phyloP scores from a whole-genome alignment of 2,797 vertebrate genomes.

The Crax fasciolata region DNA sequence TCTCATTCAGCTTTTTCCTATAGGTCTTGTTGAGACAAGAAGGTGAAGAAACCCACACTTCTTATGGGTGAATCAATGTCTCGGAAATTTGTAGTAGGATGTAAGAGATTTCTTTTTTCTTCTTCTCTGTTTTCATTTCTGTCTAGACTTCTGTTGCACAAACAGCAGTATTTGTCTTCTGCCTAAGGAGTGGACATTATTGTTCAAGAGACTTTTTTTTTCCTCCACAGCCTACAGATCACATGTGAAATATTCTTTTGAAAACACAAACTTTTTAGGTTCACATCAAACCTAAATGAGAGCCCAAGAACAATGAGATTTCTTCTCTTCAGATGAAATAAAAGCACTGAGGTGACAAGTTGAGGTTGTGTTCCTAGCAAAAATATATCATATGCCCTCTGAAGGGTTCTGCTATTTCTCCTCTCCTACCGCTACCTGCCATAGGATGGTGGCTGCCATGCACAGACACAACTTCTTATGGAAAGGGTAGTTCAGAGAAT shows the following conservation, averaged over 20 bases:
- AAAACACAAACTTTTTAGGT: background rate
- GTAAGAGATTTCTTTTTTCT: background rate
- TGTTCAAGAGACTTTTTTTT: background rate
- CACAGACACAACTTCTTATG: background rate
- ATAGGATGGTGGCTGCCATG: background rate
- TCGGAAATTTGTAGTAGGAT: background rate
- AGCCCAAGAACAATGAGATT: background rate
- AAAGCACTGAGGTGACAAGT: background rate
- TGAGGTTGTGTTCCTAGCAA: background rate
- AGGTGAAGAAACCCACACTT: conserved; percentile 1
- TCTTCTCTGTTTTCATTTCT: background rate
- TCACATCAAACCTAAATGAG: background rate
- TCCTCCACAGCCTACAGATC: background rate
- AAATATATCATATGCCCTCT: background rate
- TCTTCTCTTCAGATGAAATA: background rate
- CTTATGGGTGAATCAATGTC: background rate
- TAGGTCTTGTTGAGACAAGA: conserved; percentile 39
- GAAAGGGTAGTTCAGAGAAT: background rate
- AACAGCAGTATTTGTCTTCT: background rate
- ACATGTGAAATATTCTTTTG: background rate
- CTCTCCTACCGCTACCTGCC: background rate
- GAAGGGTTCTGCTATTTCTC: background rate
- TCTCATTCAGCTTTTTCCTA: conserved; percentile 13
- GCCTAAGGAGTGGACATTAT: background rate
- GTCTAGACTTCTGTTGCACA: background rate